Conservation (phyloP, 1,140 invertebrate genomes). For the Hylaeus volcanicus region DNA sequence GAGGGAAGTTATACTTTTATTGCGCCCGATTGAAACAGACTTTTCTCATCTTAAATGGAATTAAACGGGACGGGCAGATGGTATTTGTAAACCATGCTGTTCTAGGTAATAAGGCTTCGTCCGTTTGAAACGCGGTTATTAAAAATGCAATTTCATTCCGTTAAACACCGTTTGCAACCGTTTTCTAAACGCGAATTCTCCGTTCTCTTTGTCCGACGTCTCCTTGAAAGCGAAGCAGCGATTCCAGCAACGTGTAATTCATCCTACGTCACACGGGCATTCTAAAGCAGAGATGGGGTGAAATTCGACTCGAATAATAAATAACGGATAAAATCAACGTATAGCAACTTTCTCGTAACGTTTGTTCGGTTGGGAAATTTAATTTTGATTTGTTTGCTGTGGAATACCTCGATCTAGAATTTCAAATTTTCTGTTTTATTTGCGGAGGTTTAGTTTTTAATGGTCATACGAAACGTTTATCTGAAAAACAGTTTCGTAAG, state of each 20-base stretch:
- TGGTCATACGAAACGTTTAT: too few relatives aligned
- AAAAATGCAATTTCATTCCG: slow-evolving; percentile 26
- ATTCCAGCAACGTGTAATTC: slow-evolving; percentile 20
- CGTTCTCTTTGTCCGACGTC: background rate
- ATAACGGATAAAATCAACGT: too few relatives aligned
- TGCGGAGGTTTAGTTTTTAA: too few relatives aligned
- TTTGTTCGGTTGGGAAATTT: too few relatives aligned
- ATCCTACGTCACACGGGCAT: background rate
- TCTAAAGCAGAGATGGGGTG: too few relatives aligned
- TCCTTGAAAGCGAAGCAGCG: slow-evolving; percentile 3
- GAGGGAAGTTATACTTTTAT: slow-evolving; percentile 8
- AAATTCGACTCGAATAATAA: too few relatives aligned
- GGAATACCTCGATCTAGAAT: too few relatives aligned
- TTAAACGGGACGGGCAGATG: background rate
- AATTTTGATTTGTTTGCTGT: too few relatives aligned
- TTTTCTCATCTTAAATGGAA: slow-evolving; percentile 7
- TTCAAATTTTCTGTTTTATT: too few relatives aligned
- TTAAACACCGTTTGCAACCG: slow-evolving; percentile 5
- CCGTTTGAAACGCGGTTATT: slow-evolving; percentile 23
- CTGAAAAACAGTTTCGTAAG: too few relatives aligned
- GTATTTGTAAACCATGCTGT: slow-evolving; percentile 3
- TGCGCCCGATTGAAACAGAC: slow-evolving; percentile 8
- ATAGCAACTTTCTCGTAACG: too few relatives aligned
- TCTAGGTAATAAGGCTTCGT: slow-evolving; percentile 4
- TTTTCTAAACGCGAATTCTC: background rate